Evolutionary conservation across 2,888 invertebrate genomes (phyloP).

Genomic region (Hemistola chrysoprasaria): DNA sequence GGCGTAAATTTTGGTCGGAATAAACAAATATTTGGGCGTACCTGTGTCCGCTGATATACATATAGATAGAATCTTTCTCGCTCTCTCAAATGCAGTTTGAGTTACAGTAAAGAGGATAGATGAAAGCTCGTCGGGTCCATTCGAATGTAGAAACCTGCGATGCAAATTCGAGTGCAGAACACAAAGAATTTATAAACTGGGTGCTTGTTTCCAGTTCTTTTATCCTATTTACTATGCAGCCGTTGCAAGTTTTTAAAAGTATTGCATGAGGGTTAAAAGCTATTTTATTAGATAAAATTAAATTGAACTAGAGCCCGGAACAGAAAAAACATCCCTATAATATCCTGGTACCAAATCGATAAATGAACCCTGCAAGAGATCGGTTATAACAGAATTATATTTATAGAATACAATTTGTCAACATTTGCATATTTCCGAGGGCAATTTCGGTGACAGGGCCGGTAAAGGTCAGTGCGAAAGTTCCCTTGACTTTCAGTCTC

Average conservation of each 20-base stretch:
- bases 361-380: no score
- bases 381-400: conserved; percentile 21
- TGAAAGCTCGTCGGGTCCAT: conserved; percentile 14
- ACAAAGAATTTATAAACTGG: conserved; percentile 37
- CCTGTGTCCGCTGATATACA: not conserved
- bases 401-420: conserved; percentile 51
- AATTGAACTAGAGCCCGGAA: no score
- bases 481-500: conserved; percentile 57
- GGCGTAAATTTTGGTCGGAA: not conserved
- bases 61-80: conserved; percentile 10
- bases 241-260: conserved; percentile 29
- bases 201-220: conserved; percentile 37
- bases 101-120: conserved; percentile 25
- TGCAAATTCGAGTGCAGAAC: conserved; percentile 40
- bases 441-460: conserved; percentile 42
- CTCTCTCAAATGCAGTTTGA: conserved; percentile 17
- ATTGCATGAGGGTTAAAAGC: no score
- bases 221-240: conserved; percentile 31
- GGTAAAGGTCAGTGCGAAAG: conserved; percentile 48
- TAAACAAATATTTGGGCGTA: not conserved
- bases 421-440: conserved; percentile 50
- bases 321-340: no score
- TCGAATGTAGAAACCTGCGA: conserved; percentile 28
- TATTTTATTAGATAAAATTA: no score
- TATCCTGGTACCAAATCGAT: no score